Evolutionary conservation across 2,888 invertebrate genomes (phyloP), one percentile per base, ranked within the genome.

Genomic region (Pollenia griseotomentosa): DNA sequence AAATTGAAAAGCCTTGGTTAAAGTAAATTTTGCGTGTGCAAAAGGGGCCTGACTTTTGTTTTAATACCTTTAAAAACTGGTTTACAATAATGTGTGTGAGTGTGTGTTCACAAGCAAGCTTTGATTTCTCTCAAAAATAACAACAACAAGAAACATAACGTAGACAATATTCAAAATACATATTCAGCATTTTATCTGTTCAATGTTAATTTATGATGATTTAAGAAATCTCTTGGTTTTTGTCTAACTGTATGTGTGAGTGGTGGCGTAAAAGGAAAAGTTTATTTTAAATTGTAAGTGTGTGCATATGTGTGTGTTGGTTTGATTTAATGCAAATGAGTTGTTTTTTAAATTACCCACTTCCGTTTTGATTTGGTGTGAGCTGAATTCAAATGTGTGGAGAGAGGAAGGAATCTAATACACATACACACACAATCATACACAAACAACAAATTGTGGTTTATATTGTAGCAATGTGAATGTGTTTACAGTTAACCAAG

Each of bases 401-500:
- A 2, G 48, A 63, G 14, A 59, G 19, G 33, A 33, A 59, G 19
- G 33, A 33, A 5, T 33, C 33, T 33, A 33, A 33, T 6, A 33
- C 33, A 33, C 33, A 33, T 6, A 33, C 4, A 33, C 33, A 33
- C 33, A 33, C 33, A 33, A 33, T 4, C 33, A 33, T 7, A 14
- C 6, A 9, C 61, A 48, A 16, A 51, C 63, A 6, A 19, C 14
- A 19, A 40, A 57, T 63, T 71, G 81, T 55, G 65, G 77, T 66
- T 65, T 46, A 40, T 46, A 61, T 65, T 79, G 78, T 70, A 77
- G 51, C 55, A 68, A 53, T 61, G 74, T 73, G 78, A 53, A 11
- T 70, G 42, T 48, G 77, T 61, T 83, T 74, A 59, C 55, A 77
- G 74, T 82, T 79, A 75, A 70, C 82, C 82, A 88, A 86, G 83